Conservation (phyloP, 1,140 invertebrate species). For the Matsumurasca onukii region DNA sequence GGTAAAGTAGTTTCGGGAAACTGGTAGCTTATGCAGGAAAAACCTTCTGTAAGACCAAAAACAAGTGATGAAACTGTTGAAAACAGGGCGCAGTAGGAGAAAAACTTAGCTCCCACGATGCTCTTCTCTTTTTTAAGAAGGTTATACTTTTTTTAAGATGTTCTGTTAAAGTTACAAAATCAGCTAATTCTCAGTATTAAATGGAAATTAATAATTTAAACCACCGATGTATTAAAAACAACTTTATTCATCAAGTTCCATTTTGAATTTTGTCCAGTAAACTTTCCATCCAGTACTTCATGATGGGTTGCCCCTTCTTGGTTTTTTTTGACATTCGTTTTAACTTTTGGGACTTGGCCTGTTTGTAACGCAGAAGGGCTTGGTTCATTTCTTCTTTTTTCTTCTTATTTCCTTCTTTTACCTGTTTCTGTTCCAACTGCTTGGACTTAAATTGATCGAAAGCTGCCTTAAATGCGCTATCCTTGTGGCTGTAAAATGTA, state of each 20-base stretch:
- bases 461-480: slow-evolving; percentile 54
- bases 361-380: slow-evolving; percentile 63
- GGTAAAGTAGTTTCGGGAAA: too few relatives aligned
- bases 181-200: too few relatives aligned
- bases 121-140: too few relatives aligned
- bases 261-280: slow-evolving; percentile 65
- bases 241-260: not conserved
- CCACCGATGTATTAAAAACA: too few relatives aligned
- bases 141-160: too few relatives aligned
- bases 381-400: slow-evolving; percentile 57
- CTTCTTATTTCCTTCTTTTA: slow-evolving; percentile 51
- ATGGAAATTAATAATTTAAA: too few relatives aligned
- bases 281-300: slow-evolving; percentile 71
- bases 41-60: too few relatives aligned
- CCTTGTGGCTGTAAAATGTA: slow-evolving; percentile 38
- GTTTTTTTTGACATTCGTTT: slow-evolving; percentile 70
- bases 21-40: too few relatives aligned
- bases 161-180: too few relatives aligned
- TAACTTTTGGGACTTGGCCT: slow-evolving; percentile 62
- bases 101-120: too few relatives aligned
- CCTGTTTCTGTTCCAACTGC: slow-evolving; percentile 57
- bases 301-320: slow-evolving; percentile 73
- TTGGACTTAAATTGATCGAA: slow-evolving; percentile 56
- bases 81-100: too few relatives aligned
- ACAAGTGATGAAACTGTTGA: too few relatives aligned